Percentiles rank a stretch among this genome's conserved stretches.
phyloP scores from a whole-genome alignment of 2,113 vertebrate species.

The Bungarus multicinctus region DNA sequence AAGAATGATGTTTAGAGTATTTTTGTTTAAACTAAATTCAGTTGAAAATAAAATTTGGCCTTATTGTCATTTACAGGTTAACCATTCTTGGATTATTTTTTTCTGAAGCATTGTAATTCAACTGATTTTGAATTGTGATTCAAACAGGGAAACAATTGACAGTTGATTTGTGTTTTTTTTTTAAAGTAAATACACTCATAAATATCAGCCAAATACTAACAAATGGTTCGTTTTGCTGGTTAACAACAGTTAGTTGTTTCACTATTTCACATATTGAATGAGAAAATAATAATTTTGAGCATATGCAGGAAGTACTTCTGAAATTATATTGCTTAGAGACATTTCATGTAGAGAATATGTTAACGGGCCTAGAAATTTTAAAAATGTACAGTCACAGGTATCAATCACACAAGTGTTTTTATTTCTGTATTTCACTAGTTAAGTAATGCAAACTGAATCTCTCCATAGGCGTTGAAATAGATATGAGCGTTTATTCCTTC shows the following conservation, averaged over 20 bases:
- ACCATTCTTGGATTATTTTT: background rate
- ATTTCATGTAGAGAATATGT: background rate
- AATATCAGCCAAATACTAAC: background rate
- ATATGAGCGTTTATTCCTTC: background rate
- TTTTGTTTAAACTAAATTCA: slow-evolving; percentile 11
- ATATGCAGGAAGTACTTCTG: background rate
- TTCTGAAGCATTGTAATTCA: background rate
- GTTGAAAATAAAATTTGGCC: slow-evolving; percentile 31
- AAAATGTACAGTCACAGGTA: background rate
- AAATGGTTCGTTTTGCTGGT: background rate
- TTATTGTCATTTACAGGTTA: background rate
- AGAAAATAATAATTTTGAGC: background rate
- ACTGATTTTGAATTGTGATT: background rate
- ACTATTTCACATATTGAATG: background rate
- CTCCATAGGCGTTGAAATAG: background rate
- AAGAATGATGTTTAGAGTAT: slow-evolving; percentile 24
- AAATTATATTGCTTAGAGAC: background rate
- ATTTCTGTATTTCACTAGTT: background rate
- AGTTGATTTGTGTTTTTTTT: background rate
- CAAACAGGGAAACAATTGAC: background rate
- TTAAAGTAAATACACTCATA: background rate
- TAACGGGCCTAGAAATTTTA: background rate
- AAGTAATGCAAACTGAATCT: background rate
- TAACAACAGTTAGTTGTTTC: background rate
- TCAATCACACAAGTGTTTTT: background rate